phyloP scores from a whole-genome alignment of 1,140 invertebrate genomes.

The Mizuhopecten yessoensis region DNA sequence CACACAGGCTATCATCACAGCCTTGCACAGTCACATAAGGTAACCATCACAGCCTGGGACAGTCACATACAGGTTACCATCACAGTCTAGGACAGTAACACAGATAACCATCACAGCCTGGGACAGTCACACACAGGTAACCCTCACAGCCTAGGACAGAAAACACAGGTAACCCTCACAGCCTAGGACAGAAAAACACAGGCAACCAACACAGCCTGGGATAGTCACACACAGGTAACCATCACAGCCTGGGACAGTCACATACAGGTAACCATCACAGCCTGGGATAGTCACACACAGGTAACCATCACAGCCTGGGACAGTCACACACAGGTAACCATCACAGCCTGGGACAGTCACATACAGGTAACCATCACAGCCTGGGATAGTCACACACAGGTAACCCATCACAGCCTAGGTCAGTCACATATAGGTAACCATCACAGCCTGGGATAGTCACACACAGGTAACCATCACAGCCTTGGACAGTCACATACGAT shows the following conservation, averaged over 20 bases:
- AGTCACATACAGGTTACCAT: no score
- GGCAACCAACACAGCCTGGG: background rate
- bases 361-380: conserved; percentile 1
- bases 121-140: background rate
- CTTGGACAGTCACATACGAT: background rate
- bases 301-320: conserved; percentile 1
- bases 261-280: no score
- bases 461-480: background rate
- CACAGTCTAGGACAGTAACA: background rate
- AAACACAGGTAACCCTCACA: background rate
- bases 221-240: background rate
- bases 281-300: background rate
- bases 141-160: background rate
- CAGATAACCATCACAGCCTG: background rate
- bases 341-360: background rate
- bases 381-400: conserved; percentile 10
- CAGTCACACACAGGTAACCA: conserved; percentile 8
- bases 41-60: no score
- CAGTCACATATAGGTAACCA: no score
- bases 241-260: background rate
- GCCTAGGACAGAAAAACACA: background rate
- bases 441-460: background rate
- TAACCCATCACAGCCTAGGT: no score
- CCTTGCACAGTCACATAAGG: background rate
- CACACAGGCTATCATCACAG: background rate